A percentile compares a stretch with the other conserved stretches of the same genome.
Evolutionary conservation across 2,888 invertebrate genomes (phyloP).

Genomic region (Pristionchus fissidentatus): DNA sequence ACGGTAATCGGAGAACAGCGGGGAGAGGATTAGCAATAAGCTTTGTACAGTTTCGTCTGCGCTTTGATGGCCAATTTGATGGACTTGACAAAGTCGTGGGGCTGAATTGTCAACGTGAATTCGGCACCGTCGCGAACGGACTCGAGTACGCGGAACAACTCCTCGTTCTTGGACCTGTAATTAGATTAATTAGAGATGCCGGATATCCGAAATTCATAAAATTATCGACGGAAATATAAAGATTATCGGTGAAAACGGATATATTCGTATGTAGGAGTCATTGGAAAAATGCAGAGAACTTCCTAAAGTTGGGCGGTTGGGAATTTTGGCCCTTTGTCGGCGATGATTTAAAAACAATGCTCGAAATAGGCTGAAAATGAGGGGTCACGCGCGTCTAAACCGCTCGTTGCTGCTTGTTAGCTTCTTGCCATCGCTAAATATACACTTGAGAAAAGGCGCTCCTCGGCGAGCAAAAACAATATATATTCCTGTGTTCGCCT

Average conservation of each 20-base stretch:
- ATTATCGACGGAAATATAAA: neutral
- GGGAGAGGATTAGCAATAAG: constrained; percentile 27
- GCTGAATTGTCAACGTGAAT: constrained; percentile 36
- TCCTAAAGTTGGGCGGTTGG: too few species aligned
- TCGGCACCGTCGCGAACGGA: constrained; percentile 34
- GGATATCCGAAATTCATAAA: neutral
- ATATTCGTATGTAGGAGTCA: neutral
- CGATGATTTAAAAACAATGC: too few species aligned
- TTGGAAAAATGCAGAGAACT: too few species aligned
- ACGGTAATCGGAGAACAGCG: neutral
- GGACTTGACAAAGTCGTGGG: constrained; percentile 45
- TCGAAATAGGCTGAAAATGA: too few species aligned
- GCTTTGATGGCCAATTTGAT: constrained; percentile 45
- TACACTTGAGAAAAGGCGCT: too few species aligned
- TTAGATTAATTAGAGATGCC: neutral
- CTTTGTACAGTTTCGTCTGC: constrained; percentile 44
- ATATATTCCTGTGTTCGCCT: too few species aligned
- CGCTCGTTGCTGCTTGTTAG: too few species aligned
- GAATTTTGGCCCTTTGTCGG: too few species aligned
- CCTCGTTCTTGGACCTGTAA: constrained; percentile 30
- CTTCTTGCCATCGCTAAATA: too few species aligned
- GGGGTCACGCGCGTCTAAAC: too few species aligned
- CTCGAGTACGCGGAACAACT: constrained; percentile 19
- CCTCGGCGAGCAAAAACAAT: too few species aligned
- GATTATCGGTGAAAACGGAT: neutral